A percentile compares a stretch with the other conserved stretches of the same genome.
phyloP scores from a whole-genome alignment of 2,113 vertebrate genomes.

The Epinephelus fuscoguttatus region DNA sequence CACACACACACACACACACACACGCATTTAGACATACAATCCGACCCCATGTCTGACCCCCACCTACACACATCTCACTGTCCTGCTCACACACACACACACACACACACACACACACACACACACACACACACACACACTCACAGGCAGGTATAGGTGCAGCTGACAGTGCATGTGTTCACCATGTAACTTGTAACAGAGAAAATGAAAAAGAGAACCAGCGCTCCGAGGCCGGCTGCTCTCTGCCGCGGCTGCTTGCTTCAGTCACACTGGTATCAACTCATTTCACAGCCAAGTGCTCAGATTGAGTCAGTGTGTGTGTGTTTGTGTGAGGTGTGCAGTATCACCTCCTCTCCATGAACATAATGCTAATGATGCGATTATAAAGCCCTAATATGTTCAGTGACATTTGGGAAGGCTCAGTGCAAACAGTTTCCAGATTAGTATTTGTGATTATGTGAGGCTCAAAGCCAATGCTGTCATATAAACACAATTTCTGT shows the following conservation, averaged over 20 bases:
- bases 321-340: neutral
- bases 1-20: conserved; percentile 22
- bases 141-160: neutral
- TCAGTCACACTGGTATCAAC: conserved; percentile 31
- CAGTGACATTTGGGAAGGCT: neutral
- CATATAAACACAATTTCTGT: neutral
- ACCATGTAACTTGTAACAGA: conserved; percentile 6
- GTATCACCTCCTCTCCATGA: conserved; percentile 8
- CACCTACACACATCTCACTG: no score
- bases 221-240: neutral
- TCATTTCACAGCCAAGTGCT: conserved; percentile 56
- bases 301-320: conserved; percentile 26
- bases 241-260: conserved; percentile 6
- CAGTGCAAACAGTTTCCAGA: neutral
- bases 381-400: neutral
- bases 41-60: no score
- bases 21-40: no score
- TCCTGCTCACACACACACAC: neutral
- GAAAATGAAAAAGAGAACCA: conserved; percentile 10
- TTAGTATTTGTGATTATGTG: neutral
- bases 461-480: neutral
- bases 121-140: conserved; percentile 6
- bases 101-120: conserved; percentile 9
- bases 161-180: conserved; percentile 7
- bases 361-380: neutral